Evolutionary conservation across 2,797 vertebrate species (phyloP).

Genomic region (Anguilla anguilla): DNA sequence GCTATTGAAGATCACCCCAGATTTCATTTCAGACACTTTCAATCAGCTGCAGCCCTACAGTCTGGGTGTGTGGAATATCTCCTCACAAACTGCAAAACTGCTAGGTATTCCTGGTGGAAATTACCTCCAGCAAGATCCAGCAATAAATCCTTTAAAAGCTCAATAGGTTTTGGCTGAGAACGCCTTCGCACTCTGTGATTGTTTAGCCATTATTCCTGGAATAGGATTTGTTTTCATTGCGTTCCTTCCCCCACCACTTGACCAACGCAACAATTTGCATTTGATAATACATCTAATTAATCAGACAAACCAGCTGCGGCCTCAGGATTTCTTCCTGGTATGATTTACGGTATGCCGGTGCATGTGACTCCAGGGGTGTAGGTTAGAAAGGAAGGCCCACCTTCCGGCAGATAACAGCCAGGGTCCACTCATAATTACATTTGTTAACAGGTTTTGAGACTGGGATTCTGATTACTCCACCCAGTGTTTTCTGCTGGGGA

Average conservation of each 20-base stretch:
- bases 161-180: conserved; percentile 21
- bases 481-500: not conserved
- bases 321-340: not conserved
- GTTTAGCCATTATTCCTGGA: conserved; percentile 27
- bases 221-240: conserved; percentile 25
- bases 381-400: not conserved
- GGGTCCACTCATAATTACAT: not conserved
- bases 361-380: not conserved
- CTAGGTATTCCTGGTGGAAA: conserved; percentile 19
- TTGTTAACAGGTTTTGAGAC: not conserved
- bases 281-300: conserved; percentile 27
- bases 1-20: not conserved
- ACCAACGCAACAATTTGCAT: conserved; percentile 32
- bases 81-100: conserved; percentile 3
- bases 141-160: conserved; percentile 18
- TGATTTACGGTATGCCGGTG: not conserved
- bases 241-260: conserved; percentile 9
- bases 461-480: not conserved
- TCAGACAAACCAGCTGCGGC: conserved; percentile 10
- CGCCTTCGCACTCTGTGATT: not conserved
- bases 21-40: conserved; percentile 17
- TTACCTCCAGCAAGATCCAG: not conserved
- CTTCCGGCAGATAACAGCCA: not conserved
- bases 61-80: not conserved
- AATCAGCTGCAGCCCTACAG: not conserved